Conservation (phyloP, 2,888 invertebrate genomes). For the Acholoe squamosa region DNA sequence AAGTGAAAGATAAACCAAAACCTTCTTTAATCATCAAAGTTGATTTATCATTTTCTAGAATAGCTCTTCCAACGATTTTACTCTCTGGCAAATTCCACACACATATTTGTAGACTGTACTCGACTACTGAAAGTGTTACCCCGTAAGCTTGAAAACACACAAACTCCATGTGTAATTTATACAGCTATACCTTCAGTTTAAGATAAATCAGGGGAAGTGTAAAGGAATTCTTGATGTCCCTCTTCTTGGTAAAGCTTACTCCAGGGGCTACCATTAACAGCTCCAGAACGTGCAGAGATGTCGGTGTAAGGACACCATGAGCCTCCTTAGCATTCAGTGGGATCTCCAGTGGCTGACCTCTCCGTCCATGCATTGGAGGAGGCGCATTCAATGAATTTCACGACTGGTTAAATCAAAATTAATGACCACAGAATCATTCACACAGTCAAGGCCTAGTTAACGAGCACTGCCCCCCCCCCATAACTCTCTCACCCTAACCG, state of each 20-base stretch:
- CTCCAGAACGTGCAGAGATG: neutral
- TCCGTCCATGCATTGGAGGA: neutral
- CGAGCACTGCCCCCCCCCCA: neutral
- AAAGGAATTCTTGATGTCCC: no score
- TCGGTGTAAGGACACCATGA: neutral
- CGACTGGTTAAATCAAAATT: slow-evolving; percentile 20
- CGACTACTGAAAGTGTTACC: neutral
- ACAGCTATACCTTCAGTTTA: no score
- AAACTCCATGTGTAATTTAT: no score
- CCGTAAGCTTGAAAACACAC: neutral
- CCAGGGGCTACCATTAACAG: neutral
- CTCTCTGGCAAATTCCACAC: neutral
- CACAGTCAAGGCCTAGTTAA: neutral
- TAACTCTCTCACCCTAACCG: neutral
- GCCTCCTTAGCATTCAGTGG: neutral
- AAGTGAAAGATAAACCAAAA: neutral
- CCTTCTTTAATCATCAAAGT: neutral
- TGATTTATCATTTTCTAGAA: neutral
- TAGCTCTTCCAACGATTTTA: neutral
- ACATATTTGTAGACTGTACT: neutral
- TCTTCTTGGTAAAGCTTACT: neutral
- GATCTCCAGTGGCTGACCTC: neutral
- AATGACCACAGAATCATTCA: neutral
- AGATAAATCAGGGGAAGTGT: neutral
- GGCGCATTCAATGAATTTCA: neutral